Percentiles rank a stretch among this genome's conserved stretches.
Conservation (phyloP, 2,797 vertebrate species). For the Aselliscus stoliczkanus region DNA sequence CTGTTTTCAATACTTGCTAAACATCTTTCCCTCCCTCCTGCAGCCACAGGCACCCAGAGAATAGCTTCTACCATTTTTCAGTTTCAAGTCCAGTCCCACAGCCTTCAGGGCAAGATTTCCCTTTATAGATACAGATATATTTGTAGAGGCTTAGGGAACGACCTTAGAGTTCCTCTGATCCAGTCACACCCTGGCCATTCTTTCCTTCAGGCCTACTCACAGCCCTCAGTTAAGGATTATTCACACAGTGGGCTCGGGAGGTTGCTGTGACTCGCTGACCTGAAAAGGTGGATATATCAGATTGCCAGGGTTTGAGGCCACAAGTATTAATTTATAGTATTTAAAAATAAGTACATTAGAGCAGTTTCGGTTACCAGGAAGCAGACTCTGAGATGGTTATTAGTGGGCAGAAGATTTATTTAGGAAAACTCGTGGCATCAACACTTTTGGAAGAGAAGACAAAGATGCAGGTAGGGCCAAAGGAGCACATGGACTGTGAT, state of each 20-base stretch:
- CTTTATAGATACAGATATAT: not conserved
- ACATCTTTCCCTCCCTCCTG: not conserved
- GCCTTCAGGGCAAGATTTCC: not conserved
- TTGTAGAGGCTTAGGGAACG: not conserved
- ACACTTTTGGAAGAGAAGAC: not conserved
- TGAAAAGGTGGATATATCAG: not conserved
- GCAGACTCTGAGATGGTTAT: not conserved
- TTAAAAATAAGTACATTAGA: not conserved
- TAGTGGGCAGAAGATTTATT: not conserved
- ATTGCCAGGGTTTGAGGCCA: not conserved
- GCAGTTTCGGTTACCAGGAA: not conserved
- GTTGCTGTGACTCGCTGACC: not conserved
- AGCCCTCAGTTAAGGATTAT: not conserved
- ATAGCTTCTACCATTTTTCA: not conserved
- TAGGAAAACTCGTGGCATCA: not conserved
- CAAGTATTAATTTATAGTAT: not conserved
- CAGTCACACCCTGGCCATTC: not conserved
- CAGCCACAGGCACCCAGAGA: not conserved
- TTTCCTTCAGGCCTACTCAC: not conserved
- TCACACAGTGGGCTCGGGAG: not conserved
- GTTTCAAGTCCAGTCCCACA: not conserved
- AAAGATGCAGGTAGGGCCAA: not conserved
- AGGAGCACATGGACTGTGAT: not conserved
- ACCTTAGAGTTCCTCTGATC: not conserved
- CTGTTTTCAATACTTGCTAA: not conserved